Conservation (phyloP, 2,113 vertebrate genomes). For the Microtus oregoni region DNA sequence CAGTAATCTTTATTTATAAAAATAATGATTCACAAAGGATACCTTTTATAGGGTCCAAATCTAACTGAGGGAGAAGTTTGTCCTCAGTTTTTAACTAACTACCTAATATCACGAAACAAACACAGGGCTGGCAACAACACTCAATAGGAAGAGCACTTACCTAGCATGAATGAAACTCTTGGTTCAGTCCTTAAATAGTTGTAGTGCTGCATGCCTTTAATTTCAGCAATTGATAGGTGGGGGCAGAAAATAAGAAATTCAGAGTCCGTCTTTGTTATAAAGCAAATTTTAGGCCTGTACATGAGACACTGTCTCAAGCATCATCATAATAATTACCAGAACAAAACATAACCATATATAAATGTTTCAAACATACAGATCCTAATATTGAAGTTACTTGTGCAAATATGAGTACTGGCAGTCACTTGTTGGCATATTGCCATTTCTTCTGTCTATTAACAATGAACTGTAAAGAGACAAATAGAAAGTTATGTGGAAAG, state of each 20-base stretch:
- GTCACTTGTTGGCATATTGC: neutral
- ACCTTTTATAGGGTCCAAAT: neutral
- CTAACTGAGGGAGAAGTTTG: neutral
- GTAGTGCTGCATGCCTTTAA: neutral
- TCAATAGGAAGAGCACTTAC: neutral
- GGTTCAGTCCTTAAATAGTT: neutral
- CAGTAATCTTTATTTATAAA: neutral
- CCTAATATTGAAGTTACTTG: neutral
- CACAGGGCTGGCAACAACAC: neutral
- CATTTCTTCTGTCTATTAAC: neutral
- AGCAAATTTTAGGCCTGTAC: neutral
- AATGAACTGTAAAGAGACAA: neutral
- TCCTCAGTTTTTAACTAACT: neutral
- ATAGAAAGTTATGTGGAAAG: neutral
- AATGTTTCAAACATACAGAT: neutral
- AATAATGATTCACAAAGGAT: neutral
- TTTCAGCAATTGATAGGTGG: neutral
- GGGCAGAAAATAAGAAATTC: neutral
- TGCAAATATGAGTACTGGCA: neutral
- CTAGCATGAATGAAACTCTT: neutral
- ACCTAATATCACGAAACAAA: neutral
- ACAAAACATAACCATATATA: neutral
- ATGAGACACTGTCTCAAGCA: neutral
- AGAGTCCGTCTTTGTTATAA: neutral
- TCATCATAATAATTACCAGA: neutral